A percentile compares a stretch with the other conserved stretches of the same genome.
Conservation (phyloP, 2,888 invertebrate genomes). For the Fragum whitleyi region DNA sequence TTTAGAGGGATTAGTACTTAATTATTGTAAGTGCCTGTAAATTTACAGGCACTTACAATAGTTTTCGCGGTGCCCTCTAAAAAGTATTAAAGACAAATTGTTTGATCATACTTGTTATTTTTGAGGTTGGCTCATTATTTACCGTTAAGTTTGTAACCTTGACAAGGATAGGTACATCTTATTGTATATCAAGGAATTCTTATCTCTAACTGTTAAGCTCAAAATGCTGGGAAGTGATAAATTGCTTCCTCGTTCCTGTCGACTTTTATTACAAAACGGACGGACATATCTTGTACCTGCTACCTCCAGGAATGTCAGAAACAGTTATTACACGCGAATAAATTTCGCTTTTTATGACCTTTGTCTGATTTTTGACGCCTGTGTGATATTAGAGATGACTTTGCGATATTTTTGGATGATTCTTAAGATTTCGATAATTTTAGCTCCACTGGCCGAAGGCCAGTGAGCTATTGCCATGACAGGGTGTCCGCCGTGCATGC, state of each 20-base stretch:
- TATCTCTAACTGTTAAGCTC: neutral
- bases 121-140: no score
- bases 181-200: neutral
- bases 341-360: constrained; percentile 21
- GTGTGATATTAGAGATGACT: constrained; percentile 1
- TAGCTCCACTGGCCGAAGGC: no score
- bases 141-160: no score
- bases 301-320: neutral
- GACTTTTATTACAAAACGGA: constrained; percentile 20
- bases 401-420: neutral
- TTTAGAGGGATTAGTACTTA: no score
- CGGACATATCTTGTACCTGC: constrained; percentile 1
- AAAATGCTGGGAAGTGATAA: neutral
- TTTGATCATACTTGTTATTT: no score
- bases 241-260: constrained; percentile 24
- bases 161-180: neutral
- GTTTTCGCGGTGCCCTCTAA: no score
- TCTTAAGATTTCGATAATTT: no score
- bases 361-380: constrained; percentile 5
- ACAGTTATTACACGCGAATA: constrained; percentile 4
- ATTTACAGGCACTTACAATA: no score
- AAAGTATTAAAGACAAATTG: no score
- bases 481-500: no score
- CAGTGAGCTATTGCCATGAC: no score
- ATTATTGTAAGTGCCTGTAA: no score